Evolutionary conservation across 2,113 vertebrate species (phyloP).

Genomic region (Pseudopodoces humilis): DNA sequence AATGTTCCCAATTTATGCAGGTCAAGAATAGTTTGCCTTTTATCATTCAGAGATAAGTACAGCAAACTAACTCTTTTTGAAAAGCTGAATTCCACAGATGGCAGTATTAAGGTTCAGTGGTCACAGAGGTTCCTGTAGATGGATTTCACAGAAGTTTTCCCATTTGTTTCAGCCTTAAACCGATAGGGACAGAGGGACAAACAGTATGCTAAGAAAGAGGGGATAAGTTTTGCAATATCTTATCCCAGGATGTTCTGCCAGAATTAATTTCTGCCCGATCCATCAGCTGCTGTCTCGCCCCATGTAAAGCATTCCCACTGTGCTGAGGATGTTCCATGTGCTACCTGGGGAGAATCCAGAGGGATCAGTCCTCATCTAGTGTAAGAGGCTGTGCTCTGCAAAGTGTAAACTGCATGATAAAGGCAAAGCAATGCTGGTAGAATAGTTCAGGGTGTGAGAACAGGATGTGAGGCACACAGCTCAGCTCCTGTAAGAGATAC

Average conservation of each 20-base stretch:
- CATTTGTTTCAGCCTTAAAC: neutral
- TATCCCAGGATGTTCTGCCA: neutral
- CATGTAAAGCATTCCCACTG: accelerated
- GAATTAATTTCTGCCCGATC: neutral
- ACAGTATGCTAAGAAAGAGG: accelerated
- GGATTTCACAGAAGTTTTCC: neutral
- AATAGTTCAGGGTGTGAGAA: neutral
- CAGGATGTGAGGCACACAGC: accelerated
- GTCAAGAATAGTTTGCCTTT: conserved; percentile 61
- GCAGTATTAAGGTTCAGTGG: neutral
- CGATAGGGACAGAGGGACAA: neutral
- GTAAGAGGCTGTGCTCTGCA: neutral
- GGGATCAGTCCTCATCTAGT: neutral
- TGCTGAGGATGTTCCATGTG: accelerated
- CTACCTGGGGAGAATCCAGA: neutral
- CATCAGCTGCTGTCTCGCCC: neutral
- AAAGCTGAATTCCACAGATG: conserved; percentile 10
- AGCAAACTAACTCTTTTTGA: neutral
- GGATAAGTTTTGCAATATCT: neutral
- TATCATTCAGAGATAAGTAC: neutral
- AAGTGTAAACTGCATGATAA: neutral
- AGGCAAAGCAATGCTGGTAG: neutral
- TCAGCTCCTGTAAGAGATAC: neutral
- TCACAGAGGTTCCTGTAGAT: neutral
- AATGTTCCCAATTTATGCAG: conserved; percentile 37